Base-by-base conservation (phyloP, 2,888 invertebrate species). In the Trachelus stipa region DNA sequence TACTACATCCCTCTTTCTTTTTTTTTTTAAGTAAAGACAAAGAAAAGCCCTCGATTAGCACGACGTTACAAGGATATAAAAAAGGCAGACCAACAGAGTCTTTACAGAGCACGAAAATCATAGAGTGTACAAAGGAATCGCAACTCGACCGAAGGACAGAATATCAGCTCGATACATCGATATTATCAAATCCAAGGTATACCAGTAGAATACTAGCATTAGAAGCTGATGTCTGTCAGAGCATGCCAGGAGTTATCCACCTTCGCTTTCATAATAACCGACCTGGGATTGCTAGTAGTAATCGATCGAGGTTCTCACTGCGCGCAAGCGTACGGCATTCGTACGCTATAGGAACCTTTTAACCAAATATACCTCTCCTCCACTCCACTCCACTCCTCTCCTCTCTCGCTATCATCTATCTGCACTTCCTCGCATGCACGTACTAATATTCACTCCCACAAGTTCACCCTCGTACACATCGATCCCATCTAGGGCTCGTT, bases 281-380 rank as follows among this genome's bases (percentile, higher is more conserved):
- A 40, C 40, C 40, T 40, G 40, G 40, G 40, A 40, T 40, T 40
- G 40, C 40, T 40, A 40, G 40, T 40, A 33, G 69, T 30, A 33
- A 69, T 89, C 88, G 88, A 89, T 89, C 87, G 88, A 89, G 88
- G 88, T 88, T 30, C n/a, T 83, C 83, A 81, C 76, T 83, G 82
- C 84, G 88, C 87, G 85, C 88, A 84, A 87, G 88, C 88, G 88
- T 88, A 88, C 83, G 82, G 79, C 15, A 40, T 40, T 40, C 40
- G 40, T 40, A 15, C 15, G 15, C 40, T 40, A 40, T 15, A 40
- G 40, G 40, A 40, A 40, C 40, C 40, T 40, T 40, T 40, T 40
- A 40, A 40, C 40, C 40, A 77, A 69, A 77, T 73, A 68, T 68
- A n/a, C 74, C 73, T 33, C 23, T 33, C 31, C 23, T n/a, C 23